Percentiles rank a stretch among this genome's conserved stretches.
Evolutionary conservation across 2,797 vertebrate genomes (phyloP).

Genomic region (Propithecus deckenii): DNA sequence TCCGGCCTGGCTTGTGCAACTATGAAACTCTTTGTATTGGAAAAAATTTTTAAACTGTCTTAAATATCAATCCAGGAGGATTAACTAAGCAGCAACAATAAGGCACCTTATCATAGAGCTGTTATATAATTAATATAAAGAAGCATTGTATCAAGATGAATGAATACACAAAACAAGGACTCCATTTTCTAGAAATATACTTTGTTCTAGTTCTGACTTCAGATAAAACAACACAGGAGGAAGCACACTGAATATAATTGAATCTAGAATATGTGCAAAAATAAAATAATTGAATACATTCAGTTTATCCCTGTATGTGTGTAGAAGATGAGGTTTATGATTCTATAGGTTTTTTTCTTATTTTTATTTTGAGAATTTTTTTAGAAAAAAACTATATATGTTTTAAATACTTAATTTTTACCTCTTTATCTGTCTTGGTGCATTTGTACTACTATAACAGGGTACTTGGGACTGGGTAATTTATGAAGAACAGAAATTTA

Average conservation of each 20-base stretch:
- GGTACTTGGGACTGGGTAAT: background rate
- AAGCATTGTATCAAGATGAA: constrained; percentile 25
- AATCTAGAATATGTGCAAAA: background rate
- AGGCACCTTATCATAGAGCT: background rate
- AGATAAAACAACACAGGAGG: background rate
- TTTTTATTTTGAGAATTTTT: constrained; percentile 20
- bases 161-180: background rate
- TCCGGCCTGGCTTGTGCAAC: background rate
- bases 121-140: constrained; percentile 39
- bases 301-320: background rate
- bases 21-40: background rate
- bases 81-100: constrained; percentile 2
- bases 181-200: background rate
- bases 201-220: constrained; percentile 19
- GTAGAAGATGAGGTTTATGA: background rate
- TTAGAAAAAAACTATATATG: background rate
- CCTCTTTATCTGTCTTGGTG: background rate
- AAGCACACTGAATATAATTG: background rate
- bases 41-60: background rate
- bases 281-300: background rate
- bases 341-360: background rate
- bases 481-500: background rate
- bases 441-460: background rate
- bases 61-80: background rate
- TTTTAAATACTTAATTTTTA: constrained; percentile 14